These are phyloP conservation scores for Polyommatus icarus DNA, from an alignment of 2,888 invertebrate genomes.

Conservation along the genomic window DNA sequence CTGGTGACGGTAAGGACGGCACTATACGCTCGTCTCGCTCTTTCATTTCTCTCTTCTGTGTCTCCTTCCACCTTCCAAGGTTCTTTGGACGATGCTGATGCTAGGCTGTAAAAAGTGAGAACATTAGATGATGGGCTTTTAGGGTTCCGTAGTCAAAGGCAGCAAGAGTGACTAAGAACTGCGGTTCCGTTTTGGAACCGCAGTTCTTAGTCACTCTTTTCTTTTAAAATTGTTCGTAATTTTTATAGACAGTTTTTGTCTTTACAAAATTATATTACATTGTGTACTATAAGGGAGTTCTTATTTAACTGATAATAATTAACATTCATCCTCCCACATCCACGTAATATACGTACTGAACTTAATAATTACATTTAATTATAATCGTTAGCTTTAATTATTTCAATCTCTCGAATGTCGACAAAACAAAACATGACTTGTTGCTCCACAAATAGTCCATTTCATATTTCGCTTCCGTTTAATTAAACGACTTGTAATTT, in stretches of 20 bases:
- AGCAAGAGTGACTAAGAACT: too few relatives aligned
- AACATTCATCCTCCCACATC: too few relatives aligned
- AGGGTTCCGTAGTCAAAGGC: too few relatives aligned
- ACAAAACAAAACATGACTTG: not conserved
- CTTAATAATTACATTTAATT: too few relatives aligned
- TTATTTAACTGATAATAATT: too few relatives aligned
- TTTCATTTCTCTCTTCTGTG: conserved; percentile 88
- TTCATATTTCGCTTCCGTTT: not conserved
- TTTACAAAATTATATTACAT: too few relatives aligned
- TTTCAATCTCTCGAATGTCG: not conserved
- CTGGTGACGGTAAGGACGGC: conserved; percentile 94
- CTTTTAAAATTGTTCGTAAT: too few relatives aligned
- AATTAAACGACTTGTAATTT: not conserved
- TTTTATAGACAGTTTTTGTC: too few relatives aligned
- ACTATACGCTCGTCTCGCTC: conserved; percentile 91
- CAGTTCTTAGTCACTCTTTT: too few relatives aligned
- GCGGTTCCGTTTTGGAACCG: too few relatives aligned
- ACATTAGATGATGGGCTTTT: not conserved
- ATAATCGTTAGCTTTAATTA: not conserved
- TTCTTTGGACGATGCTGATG: conserved; percentile 81
- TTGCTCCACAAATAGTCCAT: not conserved
- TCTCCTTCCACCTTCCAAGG: conserved; percentile 94
- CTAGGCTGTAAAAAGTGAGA: conserved; percentile 65
- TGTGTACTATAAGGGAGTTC: too few relatives aligned
- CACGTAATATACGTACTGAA: too few relatives aligned